Percentiles rank a stretch among this genome's conserved stretches.
These are phyloP conservation scores for Seira sanloemensis DNA, from an alignment of 2,888 invertebrate genomes.

Conservation along the genomic window DNA sequence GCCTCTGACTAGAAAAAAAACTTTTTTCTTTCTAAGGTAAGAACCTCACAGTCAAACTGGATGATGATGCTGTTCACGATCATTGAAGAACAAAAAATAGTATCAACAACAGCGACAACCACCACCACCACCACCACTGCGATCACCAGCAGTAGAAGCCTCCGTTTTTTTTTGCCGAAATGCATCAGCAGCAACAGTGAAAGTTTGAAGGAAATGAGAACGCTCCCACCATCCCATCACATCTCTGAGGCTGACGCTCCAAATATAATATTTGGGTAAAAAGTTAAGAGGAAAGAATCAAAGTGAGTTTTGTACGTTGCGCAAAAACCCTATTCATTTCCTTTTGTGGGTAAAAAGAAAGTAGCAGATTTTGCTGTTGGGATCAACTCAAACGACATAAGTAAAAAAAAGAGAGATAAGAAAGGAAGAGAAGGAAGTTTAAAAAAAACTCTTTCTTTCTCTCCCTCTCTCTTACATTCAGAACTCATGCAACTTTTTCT, in stretches of 20 bases:
- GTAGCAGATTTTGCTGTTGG: conserved; percentile 30
- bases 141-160: too few species aligned
- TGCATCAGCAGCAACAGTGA: too few species aligned
- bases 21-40: too few species aligned
- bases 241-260: conserved; percentile 85
- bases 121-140: too few species aligned
- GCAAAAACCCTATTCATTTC: not conserved
- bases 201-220: too few species aligned
- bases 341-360: not conserved
- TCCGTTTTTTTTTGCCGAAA: too few species aligned
- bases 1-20: not conserved
- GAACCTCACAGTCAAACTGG: too few species aligned
- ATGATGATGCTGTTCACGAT: too few species aligned
- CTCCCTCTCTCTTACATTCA: not conserved
- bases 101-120: not conserved
- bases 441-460: not conserved
- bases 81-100: not conserved
- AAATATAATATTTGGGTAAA: too few species aligned
- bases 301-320: conserved; percentile 21
- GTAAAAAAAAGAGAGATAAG: conserved; percentile 12
- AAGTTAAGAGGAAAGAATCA: not conserved
- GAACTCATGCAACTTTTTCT: not conserved
- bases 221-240: conserved; percentile 88
- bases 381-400: conserved; percentile 20
- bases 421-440: not conserved